Conservation (phyloP, 2,888 invertebrate species). For the Corbicula japonica region DNA sequence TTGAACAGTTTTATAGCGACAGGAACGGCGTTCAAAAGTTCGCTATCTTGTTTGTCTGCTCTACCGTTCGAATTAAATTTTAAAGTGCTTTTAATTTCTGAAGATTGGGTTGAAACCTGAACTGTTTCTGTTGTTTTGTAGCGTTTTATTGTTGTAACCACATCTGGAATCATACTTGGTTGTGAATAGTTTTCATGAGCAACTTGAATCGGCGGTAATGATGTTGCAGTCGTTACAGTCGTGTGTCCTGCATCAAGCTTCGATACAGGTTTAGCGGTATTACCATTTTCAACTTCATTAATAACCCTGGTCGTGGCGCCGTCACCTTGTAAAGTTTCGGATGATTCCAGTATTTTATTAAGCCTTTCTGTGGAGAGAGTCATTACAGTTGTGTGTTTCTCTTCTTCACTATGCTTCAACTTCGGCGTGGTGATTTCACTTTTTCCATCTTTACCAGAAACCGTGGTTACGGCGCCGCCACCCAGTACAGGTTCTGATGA, state of each 20-base stretch:
- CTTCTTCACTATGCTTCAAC: neutral
- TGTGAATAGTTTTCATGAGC: neutral
- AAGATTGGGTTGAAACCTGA: neutral
- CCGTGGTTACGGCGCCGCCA: neutral
- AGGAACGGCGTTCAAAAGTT: neutral
- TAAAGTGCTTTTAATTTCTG: neutral
- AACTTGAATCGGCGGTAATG: neutral
- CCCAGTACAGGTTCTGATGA: no score
- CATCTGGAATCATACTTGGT: neutral
- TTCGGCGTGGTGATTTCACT: neutral
- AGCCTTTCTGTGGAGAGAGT: neutral
- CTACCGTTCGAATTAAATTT: neutral
- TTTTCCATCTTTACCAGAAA: neutral
- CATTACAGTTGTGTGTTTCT: neutral
- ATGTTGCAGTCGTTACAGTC: neutral
- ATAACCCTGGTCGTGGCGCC: neutral
- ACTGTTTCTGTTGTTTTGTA: neutral
- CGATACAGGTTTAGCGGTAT: no score
- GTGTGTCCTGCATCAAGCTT: no score
- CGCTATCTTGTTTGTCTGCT: no score
- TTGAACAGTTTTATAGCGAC: slow-evolving; percentile 26
- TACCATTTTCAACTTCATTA: neutral
- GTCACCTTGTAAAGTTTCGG: neutral
- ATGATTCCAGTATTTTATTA: neutral
- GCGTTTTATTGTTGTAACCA: neutral